Evolutionary conservation across 2,113 vertebrate genomes (phyloP).

Genomic region (Romanogobio albipinnatus): DNA sequence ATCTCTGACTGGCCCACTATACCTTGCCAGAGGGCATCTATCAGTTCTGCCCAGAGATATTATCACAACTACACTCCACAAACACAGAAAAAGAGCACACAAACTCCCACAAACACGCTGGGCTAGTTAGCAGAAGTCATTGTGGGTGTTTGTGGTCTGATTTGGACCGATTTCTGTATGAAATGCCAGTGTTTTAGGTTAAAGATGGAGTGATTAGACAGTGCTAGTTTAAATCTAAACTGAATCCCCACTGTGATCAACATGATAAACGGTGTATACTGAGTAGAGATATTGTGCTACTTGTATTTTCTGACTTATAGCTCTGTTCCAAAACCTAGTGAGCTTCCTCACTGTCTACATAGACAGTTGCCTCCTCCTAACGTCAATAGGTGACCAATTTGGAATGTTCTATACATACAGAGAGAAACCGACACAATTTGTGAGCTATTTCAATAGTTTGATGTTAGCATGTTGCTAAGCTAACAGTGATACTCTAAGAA

Average conservation of each 20-base stretch:
- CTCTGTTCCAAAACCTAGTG: not conserved
- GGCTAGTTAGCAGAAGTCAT: not conserved
- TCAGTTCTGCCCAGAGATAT: conserved; percentile 75
- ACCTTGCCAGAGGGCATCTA: conserved; percentile 67
- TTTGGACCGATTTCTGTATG: not conserved
- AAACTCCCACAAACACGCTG: not conserved
- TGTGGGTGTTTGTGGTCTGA: not conserved
- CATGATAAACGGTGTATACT: conserved; percentile 6
- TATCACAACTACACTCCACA: conserved; percentile 72
- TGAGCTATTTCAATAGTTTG: not conserved
- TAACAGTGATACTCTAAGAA: not conserved
- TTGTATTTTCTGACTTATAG: not conserved
- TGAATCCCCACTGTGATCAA: not conserved
- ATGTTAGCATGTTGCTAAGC: not conserved
- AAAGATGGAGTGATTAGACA: not conserved
- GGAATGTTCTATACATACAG: not conserved
- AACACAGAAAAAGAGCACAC: conserved; percentile 3
- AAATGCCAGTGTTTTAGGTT: not conserved
- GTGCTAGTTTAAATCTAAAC: not conserved
- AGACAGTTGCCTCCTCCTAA: not conserved
- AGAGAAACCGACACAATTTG: not conserved
- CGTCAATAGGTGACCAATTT: not conserved
- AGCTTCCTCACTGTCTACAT: not conserved
- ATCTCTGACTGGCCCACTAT: conserved; percentile 64
- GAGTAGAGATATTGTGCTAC: not conserved